Conservation (phyloP, 2,113 vertebrate species). For the Scomber colias region DNA sequence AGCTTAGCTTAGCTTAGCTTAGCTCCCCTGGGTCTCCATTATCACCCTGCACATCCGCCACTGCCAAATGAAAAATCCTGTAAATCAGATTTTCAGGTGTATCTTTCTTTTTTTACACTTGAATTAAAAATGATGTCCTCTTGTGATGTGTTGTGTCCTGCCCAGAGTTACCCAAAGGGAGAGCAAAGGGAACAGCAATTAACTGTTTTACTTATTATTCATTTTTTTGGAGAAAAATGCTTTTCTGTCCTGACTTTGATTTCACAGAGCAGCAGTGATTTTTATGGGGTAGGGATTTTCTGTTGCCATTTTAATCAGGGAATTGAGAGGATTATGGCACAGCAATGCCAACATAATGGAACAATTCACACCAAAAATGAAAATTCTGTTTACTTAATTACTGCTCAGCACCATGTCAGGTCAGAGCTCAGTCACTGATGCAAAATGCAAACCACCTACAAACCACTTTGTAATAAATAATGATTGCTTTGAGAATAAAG, state of each 20-base stretch:
- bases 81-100: slow-evolving; percentile 37
- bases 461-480: background rate
- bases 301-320: slow-evolving; percentile 20
- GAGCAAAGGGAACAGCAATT: background rate
- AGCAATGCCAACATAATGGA: background rate
- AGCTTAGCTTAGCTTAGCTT: slow-evolving; percentile 26
- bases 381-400: too few relatives aligned
- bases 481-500: background rate
- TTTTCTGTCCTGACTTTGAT: background rate
- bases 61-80: slow-evolving; percentile 8
- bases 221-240: background rate
- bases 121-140: slow-evolving; percentile 29
- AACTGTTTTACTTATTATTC: background rate
- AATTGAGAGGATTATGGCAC: slow-evolving; percentile 2
- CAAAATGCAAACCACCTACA: too few relatives aligned
- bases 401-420: too few relatives aligned
- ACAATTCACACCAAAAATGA: slow-evolving; percentile 4
- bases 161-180: background rate
- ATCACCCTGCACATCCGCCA: slow-evolving; percentile 10
- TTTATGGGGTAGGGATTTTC: background rate
- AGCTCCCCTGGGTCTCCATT: slow-evolving; percentile 40
- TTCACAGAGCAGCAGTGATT: slow-evolving; percentile 5
- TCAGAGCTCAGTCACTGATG: too few relatives aligned
- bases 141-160: slow-evolving; percentile 2
- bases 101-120: slow-evolving; percentile 22